These are phyloP conservation scores for Polypterus bichir DNA, from an alignment of 2,113 vertebrate species.

Conservation along the genomic window DNA sequence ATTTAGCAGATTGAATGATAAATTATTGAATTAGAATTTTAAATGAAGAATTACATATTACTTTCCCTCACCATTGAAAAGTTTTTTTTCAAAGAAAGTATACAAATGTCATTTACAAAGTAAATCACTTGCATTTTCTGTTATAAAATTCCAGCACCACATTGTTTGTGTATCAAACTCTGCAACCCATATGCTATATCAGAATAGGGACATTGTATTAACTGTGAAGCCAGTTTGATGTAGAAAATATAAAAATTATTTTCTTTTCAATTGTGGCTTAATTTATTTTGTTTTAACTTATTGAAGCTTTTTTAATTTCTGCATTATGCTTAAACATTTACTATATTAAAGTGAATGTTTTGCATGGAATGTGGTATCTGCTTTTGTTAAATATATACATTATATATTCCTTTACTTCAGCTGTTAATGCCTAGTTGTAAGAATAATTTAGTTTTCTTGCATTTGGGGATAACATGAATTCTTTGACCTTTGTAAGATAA, in stretches of 20 bases:
- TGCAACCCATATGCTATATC: conserved; percentile 7
- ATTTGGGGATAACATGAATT: conserved; percentile 61
- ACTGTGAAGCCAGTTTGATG: too few relatives aligned
- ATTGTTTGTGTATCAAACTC: conserved; percentile 9
- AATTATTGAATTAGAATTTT: too few relatives aligned
- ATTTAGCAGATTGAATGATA: too few relatives aligned
- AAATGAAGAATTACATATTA: not conserved
- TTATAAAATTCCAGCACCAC: not conserved
- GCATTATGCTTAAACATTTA: too few relatives aligned
- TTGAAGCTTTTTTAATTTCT: too few relatives aligned
- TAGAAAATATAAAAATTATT: too few relatives aligned
- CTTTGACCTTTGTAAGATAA: conserved; percentile 68
- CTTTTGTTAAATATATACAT: too few relatives aligned
- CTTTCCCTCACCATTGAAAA: conserved; percentile 7
- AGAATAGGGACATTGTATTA: not conserved
- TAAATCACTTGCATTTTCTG: not conserved
- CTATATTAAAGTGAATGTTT: too few relatives aligned
- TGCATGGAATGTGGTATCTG: too few relatives aligned
- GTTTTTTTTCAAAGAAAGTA: conserved; percentile 7
- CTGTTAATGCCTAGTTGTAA: not conserved
- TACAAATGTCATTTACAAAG: not conserved
- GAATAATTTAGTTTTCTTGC: conserved; percentile 1
- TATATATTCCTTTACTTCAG: not conserved
- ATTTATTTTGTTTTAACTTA: too few relatives aligned
- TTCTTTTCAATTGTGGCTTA: too few relatives aligned